A percentile compares a stretch with the other conserved stretches of the same genome.
phyloP scores from a whole-genome alignment of 1,140 invertebrate species.

The Mercenaria mercenaria region DNA sequence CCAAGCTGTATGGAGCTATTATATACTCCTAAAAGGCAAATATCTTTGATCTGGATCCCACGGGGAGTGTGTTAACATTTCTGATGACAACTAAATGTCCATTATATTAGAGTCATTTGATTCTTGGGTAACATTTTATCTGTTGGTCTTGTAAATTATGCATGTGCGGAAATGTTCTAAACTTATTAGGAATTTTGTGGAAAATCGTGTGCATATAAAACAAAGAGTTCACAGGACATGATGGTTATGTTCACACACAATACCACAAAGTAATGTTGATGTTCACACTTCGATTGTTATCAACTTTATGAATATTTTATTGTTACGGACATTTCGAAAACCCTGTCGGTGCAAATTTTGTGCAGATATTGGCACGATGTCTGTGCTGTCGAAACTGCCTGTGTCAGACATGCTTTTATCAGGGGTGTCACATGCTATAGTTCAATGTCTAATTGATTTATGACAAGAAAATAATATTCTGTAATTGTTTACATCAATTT shows the following conservation, averaged over 20 bases:
- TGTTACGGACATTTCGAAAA: not conserved
- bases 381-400: not conserved
- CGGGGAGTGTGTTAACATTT: not conserved
- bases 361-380: not conserved
- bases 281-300: not conserved
- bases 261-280: not conserved
- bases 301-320: slow-evolving; percentile 5
- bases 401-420: slow-evolving; percentile 5
- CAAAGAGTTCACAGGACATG: not conserved
- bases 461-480: not conserved
- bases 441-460: not conserved
- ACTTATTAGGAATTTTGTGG: not conserved
- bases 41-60: not conserved
- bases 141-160: not conserved
- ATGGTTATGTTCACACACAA: not conserved
- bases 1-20: too few species aligned
- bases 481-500: too few species aligned
- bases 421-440: not conserved
- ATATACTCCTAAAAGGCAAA: not conserved
- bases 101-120: not conserved
- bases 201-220: not conserved
- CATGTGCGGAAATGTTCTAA: not conserved
- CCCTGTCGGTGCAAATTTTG: not conserved
- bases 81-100: not conserved
- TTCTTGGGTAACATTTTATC: not conserved